Conservation (phyloP, 2,113 vertebrate genomes). For the Vanacampus margaritifer region DNA sequence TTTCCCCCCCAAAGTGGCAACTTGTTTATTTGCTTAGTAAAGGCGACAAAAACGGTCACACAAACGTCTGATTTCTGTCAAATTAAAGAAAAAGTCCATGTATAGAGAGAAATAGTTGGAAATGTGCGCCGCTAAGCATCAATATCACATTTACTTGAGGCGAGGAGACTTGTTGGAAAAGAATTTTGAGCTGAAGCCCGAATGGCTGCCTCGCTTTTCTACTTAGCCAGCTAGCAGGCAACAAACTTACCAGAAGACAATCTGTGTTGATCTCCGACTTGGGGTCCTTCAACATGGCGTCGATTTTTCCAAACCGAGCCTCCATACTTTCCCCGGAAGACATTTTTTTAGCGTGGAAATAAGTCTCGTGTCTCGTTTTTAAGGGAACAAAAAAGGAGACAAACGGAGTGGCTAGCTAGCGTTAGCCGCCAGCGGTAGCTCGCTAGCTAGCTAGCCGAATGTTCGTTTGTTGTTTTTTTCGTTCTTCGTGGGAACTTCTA, state of each 20-base stretch:
- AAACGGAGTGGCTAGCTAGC: conserved; percentile 49
- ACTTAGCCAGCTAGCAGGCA: conserved; percentile 30
- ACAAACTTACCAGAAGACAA: conserved; percentile 93
- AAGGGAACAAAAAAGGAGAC: conserved; percentile 24
- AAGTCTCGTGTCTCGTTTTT: conserved; percentile 27
- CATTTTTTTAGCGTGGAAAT: conserved; percentile 76
- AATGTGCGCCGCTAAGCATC: neutral
- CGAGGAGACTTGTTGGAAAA: conserved; percentile 37
- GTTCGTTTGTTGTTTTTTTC: conserved; percentile 44
- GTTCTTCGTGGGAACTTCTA: conserved; percentile 65
- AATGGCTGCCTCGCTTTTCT: conserved; percentile 38
- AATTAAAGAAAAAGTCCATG: neutral
- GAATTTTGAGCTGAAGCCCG: conserved; percentile 32
- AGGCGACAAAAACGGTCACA: neutral
- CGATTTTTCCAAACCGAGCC: conserved; percentile 95
- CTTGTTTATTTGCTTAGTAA: neutral
- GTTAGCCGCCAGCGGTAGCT: conserved; percentile 60
- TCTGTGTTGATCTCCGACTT: conserved; percentile 98
- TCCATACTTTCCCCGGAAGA: conserved; percentile 88
- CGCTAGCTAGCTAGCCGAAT: conserved; percentile 69
- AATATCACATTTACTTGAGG: conserved; percentile 25
- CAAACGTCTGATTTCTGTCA: neutral
- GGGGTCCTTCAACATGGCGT: conserved; percentile 91
- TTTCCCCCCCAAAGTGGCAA: neutral
- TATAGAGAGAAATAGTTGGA: neutral